Evolutionary conservation across 1,140 invertebrate genomes (phyloP), one percentile per base, ranked within the genome.

Genomic region (Zaprionus inermis): DNA sequence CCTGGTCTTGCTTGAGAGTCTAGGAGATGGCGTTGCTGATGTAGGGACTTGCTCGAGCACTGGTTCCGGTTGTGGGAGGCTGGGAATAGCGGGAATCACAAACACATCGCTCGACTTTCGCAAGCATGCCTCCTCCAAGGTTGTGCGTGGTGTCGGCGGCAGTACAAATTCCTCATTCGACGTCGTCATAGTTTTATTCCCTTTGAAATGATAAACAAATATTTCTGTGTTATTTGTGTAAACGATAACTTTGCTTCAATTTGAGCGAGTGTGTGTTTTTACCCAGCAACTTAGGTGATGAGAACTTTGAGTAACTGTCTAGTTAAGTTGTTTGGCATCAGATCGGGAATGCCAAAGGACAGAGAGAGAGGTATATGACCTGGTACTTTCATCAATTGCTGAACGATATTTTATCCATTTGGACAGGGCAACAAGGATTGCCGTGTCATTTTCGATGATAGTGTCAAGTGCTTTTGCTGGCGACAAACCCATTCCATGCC

Each of bases 131-230:
- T 32, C 30, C 4, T 0, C 6, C 30, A 32, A 10, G 7, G 30
- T 32, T 0, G 0, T 0, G 30, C 30, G 30, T 7, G 30, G 14
- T 16, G 28, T 2, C 16, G 3, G 41, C 1, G 5, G 16, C 10
- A 16, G 1, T 3, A 22, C 5, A 3, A n/a, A 7, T 4, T 16
- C 14, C 7, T 3, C 34, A 54, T 24, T 36, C 49, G 46, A 28
- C 20, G 44, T 58, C 16, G 46, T 61, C 34, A 0, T 14, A 51
- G 22, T 61, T 64, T 28, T 1, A 28, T 28, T 28, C 24, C 32
- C 22, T 11, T 64, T 64, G 60, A 64, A 54, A 54, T 20, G 24
- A 38, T 54, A 41, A 18, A 18, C 60, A 64, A 64, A 64, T 64
- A 28, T 18, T 24, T 52, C 49, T 54, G 22, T 38, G 38, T 44